Evolutionary conservation across 2,797 vertebrate species (phyloP).

Genomic region (Lindbergichthys nudifrons): DNA sequence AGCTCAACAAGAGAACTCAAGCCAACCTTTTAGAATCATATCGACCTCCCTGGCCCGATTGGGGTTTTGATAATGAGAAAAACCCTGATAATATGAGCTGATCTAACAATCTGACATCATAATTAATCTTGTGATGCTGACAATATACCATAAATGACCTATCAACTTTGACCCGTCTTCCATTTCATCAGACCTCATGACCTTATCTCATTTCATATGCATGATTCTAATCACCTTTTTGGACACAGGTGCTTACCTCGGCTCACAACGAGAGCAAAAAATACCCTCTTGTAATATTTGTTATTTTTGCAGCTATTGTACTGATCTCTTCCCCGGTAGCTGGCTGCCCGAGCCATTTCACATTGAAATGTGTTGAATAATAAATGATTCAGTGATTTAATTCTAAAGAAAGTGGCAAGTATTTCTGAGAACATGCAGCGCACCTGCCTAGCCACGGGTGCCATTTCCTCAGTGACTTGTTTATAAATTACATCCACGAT

Average conservation of each 20-base stretch:
- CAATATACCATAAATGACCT: conserved; percentile 25
- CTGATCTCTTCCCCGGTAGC: conserved; percentile 11
- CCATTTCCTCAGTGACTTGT: conserved; percentile 37
- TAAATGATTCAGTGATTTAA: conserved; percentile 80
- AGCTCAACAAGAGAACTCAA: not conserved
- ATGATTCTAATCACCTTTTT: conserved; percentile 31
- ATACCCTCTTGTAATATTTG: conserved; percentile 28
- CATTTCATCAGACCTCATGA: conserved; percentile 25
- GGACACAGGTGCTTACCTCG: not conserved
- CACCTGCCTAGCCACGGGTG: conserved; percentile 45
- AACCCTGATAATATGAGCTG: conserved; percentile 14
- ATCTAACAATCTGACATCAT: conserved; percentile 25
- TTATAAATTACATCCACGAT: conserved; percentile 54
- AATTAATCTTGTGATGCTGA: conserved; percentile 40
- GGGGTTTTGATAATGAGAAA: conserved; percentile 23
- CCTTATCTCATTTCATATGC: conserved; percentile 36
- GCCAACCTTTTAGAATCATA: not conserved
- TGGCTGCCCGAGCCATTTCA: conserved; percentile 52
- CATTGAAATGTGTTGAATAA: conserved; percentile 71
- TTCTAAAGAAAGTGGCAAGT: conserved; percentile 58
- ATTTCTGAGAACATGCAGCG: conserved; percentile 53
- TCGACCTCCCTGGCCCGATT: not conserved
- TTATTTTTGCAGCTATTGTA: conserved; percentile 33
- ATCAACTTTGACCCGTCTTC: conserved; percentile 10
- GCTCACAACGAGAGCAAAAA: not conserved